Evolutionary conservation across 2,113 vertebrate species (phyloP), one percentile per base, ranked within the genome.

Genomic region (Gallinago undulata): DNA sequence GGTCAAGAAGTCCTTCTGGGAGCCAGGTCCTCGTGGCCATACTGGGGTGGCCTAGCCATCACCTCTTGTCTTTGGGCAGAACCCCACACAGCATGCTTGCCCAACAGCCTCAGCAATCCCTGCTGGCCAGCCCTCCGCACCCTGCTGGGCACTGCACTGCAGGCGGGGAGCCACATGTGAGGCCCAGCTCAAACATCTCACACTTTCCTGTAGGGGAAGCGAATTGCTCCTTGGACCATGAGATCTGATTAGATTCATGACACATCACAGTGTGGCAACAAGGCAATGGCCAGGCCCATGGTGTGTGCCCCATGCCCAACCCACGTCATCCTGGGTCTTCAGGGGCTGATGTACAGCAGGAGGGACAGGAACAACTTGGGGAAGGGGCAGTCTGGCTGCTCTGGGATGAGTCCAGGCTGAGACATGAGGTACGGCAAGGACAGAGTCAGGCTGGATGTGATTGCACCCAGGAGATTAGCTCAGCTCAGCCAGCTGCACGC

Each of bases 191-290:
- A 66, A 69, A 63, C 50, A 0, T 45, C 78, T 91, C 81, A 56
- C 5, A 13, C 84, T 62, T 39, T 66, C 67, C 89, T 74, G 10
- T 35, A n/a, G 74, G 87, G 69, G 91, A 82, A 69, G 70, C 0
- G 0, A 96, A 96, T 94, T 79, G 91, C 87, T 96, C 78, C 93
- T 87, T 73, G 74, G 89, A 96, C 91, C 78, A 1, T 94, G 90
- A 96, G 94, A 96, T 97, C 55, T 76, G 81, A 96, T 96, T 96
- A 97, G 78, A n/a, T 79, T 57, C 2, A 24, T 97, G 94, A 93
- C 95, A 97, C 87, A 66, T 35, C 22, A 0, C 62, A 6, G 93
- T 11, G 0, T 31, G 67, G 85, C 88, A 87, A 83, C 53, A 45
- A 18, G 16, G 1, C 28, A 3, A 27, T 1, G 53, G 70, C 39